phyloP scores from a whole-genome alignment of 2,888 invertebrate genomes.

The Caradrina kadenii region DNA sequence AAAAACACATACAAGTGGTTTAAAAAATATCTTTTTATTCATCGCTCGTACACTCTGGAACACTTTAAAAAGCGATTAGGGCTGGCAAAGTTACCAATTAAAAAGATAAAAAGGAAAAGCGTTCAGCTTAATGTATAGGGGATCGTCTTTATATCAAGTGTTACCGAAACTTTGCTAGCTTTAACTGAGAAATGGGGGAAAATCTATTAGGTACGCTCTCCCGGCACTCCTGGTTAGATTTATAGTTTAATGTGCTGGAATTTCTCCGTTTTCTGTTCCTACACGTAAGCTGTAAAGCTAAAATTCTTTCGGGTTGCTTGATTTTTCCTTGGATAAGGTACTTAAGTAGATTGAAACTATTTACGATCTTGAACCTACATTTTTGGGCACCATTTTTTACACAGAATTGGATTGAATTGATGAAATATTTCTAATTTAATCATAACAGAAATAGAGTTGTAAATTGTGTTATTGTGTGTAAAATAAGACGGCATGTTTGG shows the following conservation, averaged over 20 bases:
- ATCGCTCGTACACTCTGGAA: slow-evolving; percentile 41
- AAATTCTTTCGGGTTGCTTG: slow-evolving; percentile 9
- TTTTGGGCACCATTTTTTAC: too few relatives aligned
- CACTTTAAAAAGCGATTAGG: slow-evolving; percentile 50
- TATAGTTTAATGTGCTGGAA: slow-evolving; percentile 54
- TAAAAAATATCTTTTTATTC: slow-evolving; percentile 39
- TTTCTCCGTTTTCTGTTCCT: slow-evolving; percentile 41
- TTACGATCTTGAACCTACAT: neutral
- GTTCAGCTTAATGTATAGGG: slow-evolving; percentile 34
- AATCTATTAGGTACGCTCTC: slow-evolving; percentile 55
- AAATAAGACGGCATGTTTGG: too few relatives aligned
- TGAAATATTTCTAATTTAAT: too few relatives aligned
- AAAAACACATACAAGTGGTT: slow-evolving; percentile 22
- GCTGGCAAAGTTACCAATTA: slow-evolving; percentile 52
- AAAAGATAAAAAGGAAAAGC: slow-evolving; percentile 37
- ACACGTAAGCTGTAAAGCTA: slow-evolving; percentile 35
- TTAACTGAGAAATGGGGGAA: slow-evolving; percentile 38
- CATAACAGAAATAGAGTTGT: too few relatives aligned
- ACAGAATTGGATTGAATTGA: too few relatives aligned
- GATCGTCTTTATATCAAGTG: slow-evolving; percentile 49
- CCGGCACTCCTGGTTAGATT: slow-evolving; percentile 49
- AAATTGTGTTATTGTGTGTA: too few relatives aligned
- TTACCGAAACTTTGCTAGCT: slow-evolving; percentile 43
- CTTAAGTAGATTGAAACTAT: slow-evolving; percentile 9
- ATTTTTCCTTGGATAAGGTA: slow-evolving; percentile 8